Evolutionary conservation across 2,113 vertebrate species (phyloP).

Genomic region (Merops nubicus): DNA sequence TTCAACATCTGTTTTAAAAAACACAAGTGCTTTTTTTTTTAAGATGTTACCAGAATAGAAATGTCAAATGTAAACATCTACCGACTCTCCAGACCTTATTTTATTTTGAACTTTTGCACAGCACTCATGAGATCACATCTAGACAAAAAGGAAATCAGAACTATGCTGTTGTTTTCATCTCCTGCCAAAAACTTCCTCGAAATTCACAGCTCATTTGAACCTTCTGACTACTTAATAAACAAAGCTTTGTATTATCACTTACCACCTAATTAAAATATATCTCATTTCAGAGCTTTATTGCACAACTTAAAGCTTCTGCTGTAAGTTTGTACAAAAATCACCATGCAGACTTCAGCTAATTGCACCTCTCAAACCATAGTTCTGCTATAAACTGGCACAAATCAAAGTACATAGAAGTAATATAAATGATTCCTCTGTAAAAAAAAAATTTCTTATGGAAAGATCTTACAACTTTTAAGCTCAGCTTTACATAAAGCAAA

Average conservation of each 20-base stretch:
- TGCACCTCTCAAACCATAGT: conserved; percentile 27
- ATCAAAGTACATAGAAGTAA: neutral
- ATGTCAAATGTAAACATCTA: neutral
- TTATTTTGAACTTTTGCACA: neutral
- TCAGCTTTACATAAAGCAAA: neutral
- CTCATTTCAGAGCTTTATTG: conserved; percentile 67
- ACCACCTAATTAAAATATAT: conserved; percentile 75
- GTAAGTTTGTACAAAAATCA: conserved; percentile 57
- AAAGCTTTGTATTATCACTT: conserved; percentile 69
- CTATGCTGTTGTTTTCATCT: conserved; percentile 28
- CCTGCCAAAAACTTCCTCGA: conserved; percentile 52
- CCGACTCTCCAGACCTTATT: neutral
- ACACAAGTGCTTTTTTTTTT: neutral
- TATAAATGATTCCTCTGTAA: neutral
- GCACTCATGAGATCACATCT: neutral
- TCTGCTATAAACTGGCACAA: conserved; percentile 16
- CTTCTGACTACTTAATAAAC: conserved; percentile 75
- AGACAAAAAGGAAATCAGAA: neutral
- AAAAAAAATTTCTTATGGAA: neutral
- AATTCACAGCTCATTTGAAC: conserved; percentile 72
- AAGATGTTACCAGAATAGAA: neutral
- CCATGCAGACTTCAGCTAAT: conserved; percentile 41
- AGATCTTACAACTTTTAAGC: neutral
- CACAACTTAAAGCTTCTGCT: conserved; percentile 59
- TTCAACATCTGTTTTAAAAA: neutral